phyloP scores from a whole-genome alignment of 2,888 invertebrate genomes.

The Heliconius erato region DNA sequence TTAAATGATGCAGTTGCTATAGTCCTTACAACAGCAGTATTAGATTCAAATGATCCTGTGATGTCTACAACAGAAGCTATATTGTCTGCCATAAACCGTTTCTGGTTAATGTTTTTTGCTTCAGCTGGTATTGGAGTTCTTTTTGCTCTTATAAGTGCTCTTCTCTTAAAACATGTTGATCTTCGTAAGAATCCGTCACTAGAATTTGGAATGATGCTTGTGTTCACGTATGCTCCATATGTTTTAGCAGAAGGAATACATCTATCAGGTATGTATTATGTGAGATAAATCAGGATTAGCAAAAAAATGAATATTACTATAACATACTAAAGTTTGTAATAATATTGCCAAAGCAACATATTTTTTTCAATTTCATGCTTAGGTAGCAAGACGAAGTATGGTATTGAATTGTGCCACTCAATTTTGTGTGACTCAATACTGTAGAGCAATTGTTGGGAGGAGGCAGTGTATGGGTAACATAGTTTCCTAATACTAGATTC shows the following conservation, averaged over 20 bases:
- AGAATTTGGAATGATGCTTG: slow-evolving; percentile 99
- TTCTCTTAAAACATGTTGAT: slow-evolving; percentile 97
- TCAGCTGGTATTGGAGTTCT: slow-evolving; percentile 98
- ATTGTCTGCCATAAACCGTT: slow-evolving; percentile 94
- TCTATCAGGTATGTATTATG: slow-evolving; percentile 89
- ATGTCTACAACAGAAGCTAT: slow-evolving; percentile 93
- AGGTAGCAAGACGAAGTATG: background rate
- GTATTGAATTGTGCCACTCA: background rate
- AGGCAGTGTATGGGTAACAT: too few species aligned
- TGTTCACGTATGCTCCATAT: slow-evolving; percentile 99
- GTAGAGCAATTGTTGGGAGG: background rate
- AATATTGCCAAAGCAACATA: too few species aligned
- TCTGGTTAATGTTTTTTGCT: slow-evolving; percentile 99
- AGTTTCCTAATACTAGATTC: too few species aligned
- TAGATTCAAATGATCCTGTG: slow-evolving; percentile 87
- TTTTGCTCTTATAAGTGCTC: slow-evolving; percentile 96
- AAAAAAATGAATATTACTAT: background rate
- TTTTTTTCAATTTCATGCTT: background rate
- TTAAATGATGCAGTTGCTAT: slow-evolving; percentile 99
- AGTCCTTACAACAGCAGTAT: slow-evolving; percentile 96
- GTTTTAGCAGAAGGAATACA: slow-evolving; percentile 98
- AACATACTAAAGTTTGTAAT: background rate
- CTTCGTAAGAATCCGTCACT: slow-evolving; percentile 98
- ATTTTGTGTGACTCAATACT: background rate
- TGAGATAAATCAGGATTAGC: background rate